These are phyloP conservation scores for Proisotoma minuta DNA, from an alignment of 2,888 invertebrate species.

Conservation along the genomic window DNA sequence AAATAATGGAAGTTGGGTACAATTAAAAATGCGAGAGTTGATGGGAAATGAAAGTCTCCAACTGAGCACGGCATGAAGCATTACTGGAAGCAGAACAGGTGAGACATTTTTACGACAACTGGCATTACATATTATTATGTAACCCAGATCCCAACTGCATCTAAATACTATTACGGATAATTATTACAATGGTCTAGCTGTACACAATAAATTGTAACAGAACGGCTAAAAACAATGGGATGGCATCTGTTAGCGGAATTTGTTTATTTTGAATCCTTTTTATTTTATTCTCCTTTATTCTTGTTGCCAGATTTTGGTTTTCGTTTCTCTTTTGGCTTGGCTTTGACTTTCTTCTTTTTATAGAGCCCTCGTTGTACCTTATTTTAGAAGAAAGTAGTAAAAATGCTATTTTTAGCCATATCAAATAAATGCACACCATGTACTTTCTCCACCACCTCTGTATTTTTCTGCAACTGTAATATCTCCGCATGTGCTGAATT, in stretches of 20 bases:
- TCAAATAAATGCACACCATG: conserved; percentile 36
- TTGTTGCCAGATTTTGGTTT: no score
- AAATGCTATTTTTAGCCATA: background rate
- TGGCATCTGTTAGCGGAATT: no score
- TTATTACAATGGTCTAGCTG: no score
- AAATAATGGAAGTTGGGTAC: no score
- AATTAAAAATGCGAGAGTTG: background rate
- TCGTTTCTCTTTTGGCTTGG: background rate
- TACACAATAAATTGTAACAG: no score
- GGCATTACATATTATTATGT: no score
- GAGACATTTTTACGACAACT: no score
- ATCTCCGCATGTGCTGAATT: conserved; percentile 35
- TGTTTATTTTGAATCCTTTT: conserved; percentile 1
- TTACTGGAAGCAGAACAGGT: background rate
- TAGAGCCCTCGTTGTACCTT: background rate
- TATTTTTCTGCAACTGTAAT: conserved; percentile 40
- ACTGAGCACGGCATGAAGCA: conserved; percentile 39
- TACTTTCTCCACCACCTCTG: conserved; percentile 46
- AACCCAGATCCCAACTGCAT: no score
- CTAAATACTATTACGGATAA: no score
- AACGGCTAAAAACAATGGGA: background rate
- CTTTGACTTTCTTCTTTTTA: conserved; percentile 4
- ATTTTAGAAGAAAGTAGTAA: background rate
- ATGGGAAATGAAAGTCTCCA: conserved; percentile 17
- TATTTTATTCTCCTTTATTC: conserved; percentile 12